Conservation (phyloP, 2,888 invertebrate species). For the Habrosyne pyritoides region DNA sequence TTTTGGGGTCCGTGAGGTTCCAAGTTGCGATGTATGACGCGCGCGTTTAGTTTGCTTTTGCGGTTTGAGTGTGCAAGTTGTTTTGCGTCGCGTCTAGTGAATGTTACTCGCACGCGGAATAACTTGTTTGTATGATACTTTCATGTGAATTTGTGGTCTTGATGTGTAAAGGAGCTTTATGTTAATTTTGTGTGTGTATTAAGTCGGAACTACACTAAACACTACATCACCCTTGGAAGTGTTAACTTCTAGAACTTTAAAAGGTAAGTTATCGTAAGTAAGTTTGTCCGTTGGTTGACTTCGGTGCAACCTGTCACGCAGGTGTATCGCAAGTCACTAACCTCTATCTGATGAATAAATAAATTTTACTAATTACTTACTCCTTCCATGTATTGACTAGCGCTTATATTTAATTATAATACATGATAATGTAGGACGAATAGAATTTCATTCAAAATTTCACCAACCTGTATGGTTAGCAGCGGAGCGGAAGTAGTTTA, state of each 20-base stretch:
- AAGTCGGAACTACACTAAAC: slow-evolving; percentile 33
- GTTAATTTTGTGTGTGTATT: slow-evolving; percentile 48
- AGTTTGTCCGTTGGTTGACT: slow-evolving; percentile 61
- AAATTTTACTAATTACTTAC: slow-evolving; percentile 5
- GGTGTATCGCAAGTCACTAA: slow-evolving; percentile 79
- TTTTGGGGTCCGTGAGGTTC: slow-evolving; percentile 24
- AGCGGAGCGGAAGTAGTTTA: too few species aligned
- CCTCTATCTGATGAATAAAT: slow-evolving; percentile 58
- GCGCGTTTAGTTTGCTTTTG: slow-evolving; percentile 62
- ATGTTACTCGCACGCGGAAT: slow-evolving; percentile 61
- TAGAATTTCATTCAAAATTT: neutral
- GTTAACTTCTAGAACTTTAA: slow-evolving; percentile 46
- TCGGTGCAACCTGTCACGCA: slow-evolving; percentile 79
- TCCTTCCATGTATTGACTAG: neutral
- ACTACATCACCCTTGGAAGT: slow-evolving; percentile 34
- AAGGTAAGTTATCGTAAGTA: slow-evolving; percentile 50
- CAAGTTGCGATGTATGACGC: slow-evolving; percentile 24
- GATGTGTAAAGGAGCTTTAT: slow-evolving; percentile 47
- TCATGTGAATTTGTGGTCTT: slow-evolving; percentile 46
- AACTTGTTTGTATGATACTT: slow-evolving; percentile 65
- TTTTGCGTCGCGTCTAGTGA: slow-evolving; percentile 40
- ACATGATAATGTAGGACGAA: too few species aligned
- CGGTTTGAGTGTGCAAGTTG: slow-evolving; percentile 45
- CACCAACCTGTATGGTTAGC: too few species aligned
- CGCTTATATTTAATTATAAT: too few species aligned